These are phyloP conservation scores for Eupithecia exiguata DNA, from an alignment of 2,888 invertebrate genomes.

Conservation along the genomic window DNA sequence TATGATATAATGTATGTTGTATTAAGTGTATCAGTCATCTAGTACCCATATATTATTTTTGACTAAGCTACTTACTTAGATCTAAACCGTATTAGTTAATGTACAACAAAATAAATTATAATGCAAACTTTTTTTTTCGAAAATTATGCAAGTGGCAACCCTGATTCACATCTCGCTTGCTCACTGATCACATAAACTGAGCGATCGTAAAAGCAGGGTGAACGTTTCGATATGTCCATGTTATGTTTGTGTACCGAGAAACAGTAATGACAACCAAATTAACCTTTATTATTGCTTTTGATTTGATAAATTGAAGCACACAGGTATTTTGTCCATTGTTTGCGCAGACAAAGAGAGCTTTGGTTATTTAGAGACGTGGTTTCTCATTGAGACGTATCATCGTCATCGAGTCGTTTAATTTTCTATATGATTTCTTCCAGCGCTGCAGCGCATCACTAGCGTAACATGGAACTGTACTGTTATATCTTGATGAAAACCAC, in stretches of 20 bases:
- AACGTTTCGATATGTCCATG: slow-evolving; percentile 71
- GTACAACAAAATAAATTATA: too few relatives aligned
- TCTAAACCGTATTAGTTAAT: too few relatives aligned
- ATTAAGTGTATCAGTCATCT: too few relatives aligned
- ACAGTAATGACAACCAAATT: slow-evolving; percentile 67
- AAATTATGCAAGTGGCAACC: slow-evolving; percentile 29
- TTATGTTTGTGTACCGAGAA: slow-evolving; percentile 67
- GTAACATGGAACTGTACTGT: too few relatives aligned
- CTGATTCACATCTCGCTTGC: slow-evolving; percentile 43
- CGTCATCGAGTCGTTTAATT: too few relatives aligned
- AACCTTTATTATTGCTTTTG: slow-evolving; percentile 62
- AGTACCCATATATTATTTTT: too few relatives aligned
- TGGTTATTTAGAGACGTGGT: background rate
- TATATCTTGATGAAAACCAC: too few relatives aligned
- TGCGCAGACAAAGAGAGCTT: slow-evolving; percentile 27
- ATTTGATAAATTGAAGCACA: slow-evolving; percentile 35
- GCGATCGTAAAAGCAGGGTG: slow-evolving; percentile 69
- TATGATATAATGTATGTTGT: too few relatives aligned
- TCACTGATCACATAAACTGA: slow-evolving; percentile 62
- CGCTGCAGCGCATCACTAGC: too few relatives aligned
- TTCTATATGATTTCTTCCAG: too few relatives aligned
- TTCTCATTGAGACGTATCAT: background rate
- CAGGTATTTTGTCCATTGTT: slow-evolving; percentile 39
- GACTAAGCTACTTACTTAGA: too few relatives aligned
- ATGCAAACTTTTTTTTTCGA: background rate